Conservation (phyloP, 2,797 vertebrate species). For the Anisognathus igniventris region DNA sequence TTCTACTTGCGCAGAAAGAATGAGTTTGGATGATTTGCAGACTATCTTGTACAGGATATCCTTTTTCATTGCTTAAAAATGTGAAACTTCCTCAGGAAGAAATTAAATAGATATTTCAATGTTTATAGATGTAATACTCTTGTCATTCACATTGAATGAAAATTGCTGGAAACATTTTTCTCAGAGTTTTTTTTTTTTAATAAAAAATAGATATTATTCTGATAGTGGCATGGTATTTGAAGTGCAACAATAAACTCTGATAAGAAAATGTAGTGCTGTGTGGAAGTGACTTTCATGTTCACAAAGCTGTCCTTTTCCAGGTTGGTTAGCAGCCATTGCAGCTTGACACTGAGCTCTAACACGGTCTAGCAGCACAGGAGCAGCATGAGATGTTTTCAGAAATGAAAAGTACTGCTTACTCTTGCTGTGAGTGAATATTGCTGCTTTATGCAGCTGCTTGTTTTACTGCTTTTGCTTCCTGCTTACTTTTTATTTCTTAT, state of each 20-base stretch:
- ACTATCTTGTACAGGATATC: slow-evolving; percentile 65
- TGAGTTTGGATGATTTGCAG: slow-evolving; percentile 25
- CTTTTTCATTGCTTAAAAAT: slow-evolving; percentile 71
- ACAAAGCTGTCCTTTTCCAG: slow-evolving; percentile 12
- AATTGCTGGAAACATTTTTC: slow-evolving; percentile 73
- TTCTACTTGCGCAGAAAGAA: slow-evolving; percentile 45
- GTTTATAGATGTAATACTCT: slow-evolving; percentile 75
- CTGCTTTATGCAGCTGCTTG: slow-evolving; percentile 16
- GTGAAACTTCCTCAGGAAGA: slow-evolving; percentile 77
- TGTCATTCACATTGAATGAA: slow-evolving; percentile 82
- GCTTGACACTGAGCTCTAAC: not conserved
- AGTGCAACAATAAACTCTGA: slow-evolving; percentile 76
- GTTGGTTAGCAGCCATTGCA: not conserved
- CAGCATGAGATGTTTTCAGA: slow-evolving; percentile 25
- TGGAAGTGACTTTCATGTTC: slow-evolving; percentile 36
- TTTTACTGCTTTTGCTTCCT: slow-evolving; percentile 37
- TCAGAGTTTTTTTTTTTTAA: slow-evolving; percentile 70
- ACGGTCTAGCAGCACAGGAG: not conserved
- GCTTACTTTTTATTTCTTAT: not conserved
- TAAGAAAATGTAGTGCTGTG: slow-evolving; percentile 56
- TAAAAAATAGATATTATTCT: slow-evolving; percentile 72
- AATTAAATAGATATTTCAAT: slow-evolving; percentile 71
- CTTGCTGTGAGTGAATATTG: not conserved
- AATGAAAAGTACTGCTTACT: slow-evolving; percentile 5
- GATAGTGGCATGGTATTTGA: slow-evolving; percentile 73